Percentiles rank a stretch among this genome's conserved stretches.
phyloP scores from a whole-genome alignment of 92 coral and sea anemone species.

The Palythoa grandiflora region DNA sequence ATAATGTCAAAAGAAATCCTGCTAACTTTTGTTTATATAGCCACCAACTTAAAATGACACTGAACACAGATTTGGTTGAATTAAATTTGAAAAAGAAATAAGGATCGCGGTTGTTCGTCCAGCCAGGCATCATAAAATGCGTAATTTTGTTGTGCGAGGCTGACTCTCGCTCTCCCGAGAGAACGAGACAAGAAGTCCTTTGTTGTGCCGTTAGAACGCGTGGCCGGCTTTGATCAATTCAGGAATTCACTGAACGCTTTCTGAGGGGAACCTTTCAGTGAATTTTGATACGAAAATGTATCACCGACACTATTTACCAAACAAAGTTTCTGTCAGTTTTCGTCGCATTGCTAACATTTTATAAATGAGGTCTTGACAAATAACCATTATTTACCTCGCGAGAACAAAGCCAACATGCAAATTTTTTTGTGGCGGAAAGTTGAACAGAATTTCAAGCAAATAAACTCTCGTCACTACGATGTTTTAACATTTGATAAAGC shows the following conservation, averaged over 20 bases:
- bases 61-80: slow-evolving; percentile 34
- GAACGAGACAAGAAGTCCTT: not conserved
- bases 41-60: slow-evolving; percentile 33
- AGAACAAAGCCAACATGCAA: slow-evolving; percentile 93
- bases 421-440: slow-evolving; percentile 55
- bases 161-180: slow-evolving; percentile 20
- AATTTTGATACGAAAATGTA: slow-evolving; percentile 68
- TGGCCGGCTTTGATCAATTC: slow-evolving; percentile 28
- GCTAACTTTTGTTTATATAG: slow-evolving; percentile 48
- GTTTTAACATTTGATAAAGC: not conserved
- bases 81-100: slow-evolving; percentile 2
- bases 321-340: slow-evolving; percentile 60
- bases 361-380: slow-evolving; percentile 53
- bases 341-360: slow-evolving; percentile 60
- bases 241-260: slow-evolving; percentile 68
- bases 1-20: slow-evolving; percentile 44
- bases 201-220: slow-evolving; percentile 31
- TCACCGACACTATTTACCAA: slow-evolving; percentile 65
- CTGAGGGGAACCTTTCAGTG: slow-evolving; percentile 52
- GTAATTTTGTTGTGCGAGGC: not conserved
- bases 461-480: slow-evolving; percentile 8
- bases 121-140: not conserved
- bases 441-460: slow-evolving; percentile 43
- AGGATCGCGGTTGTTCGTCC: not conserved
- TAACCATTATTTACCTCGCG: slow-evolving; percentile 57